Conservation (phyloP, 35 echinoderm and acorn worm genomes). For the Acanthaster planci region DNA sequence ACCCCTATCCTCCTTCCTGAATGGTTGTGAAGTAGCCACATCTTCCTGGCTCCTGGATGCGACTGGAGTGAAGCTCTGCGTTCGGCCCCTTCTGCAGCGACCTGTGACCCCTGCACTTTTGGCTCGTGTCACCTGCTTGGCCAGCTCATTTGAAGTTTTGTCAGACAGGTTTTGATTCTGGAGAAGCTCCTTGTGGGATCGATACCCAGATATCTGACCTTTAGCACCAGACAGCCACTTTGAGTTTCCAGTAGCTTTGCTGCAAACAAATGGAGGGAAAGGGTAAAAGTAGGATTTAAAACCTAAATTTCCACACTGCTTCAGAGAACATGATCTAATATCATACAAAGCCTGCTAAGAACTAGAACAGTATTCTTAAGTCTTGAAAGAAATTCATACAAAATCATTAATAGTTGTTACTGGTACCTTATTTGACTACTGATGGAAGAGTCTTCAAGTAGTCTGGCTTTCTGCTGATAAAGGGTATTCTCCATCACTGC, state of each 20-base stretch:
- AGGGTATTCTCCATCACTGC: conserved; percentile 14
- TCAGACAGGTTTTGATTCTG: not conserved
- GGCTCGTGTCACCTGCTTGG: not conserved
- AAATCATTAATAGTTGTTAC: not conserved
- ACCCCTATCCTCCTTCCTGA: not conserved
- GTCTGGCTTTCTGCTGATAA: conserved; percentile 20
- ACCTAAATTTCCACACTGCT: too few relatives aligned
- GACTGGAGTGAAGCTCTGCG: not conserved
- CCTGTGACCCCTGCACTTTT: not conserved
- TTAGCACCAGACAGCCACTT: conserved; percentile 47
- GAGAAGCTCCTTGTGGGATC: conserved; percentile 33
- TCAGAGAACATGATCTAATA: too few relatives aligned
- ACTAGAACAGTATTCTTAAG: too few relatives aligned
- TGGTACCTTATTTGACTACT: conserved; percentile 37
- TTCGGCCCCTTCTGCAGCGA: not conserved
- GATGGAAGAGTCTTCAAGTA: conserved; percentile 9
- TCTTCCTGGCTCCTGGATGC: not conserved
- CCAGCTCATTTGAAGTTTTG: not conserved
- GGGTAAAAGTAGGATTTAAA: not conserved
- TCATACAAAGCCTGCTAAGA: too few relatives aligned
- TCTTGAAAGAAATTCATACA: too few relatives aligned
- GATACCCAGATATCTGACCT: conserved; percentile 48
- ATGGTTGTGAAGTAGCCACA: not conserved
- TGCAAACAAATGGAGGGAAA: conserved; percentile 10
- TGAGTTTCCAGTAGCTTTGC: conserved; percentile 37